A percentile compares a stretch with the other conserved stretches of the same genome.
phyloP scores from a whole-genome alignment of 2,797 vertebrate species.

The Phoebastria nigripes region DNA sequence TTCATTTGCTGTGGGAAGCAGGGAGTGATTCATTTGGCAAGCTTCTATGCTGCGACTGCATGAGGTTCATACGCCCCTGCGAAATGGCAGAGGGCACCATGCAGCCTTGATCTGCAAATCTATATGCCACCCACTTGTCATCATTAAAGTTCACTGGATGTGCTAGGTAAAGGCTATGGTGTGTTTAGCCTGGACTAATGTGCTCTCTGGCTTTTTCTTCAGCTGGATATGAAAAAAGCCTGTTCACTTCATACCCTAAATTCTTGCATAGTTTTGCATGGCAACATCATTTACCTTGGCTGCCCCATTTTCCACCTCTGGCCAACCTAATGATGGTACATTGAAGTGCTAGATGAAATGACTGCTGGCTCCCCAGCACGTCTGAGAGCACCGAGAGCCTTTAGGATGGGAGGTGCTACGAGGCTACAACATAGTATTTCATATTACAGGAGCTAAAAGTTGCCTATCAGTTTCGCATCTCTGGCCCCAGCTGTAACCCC shows the following conservation, averaged over 20 bases:
- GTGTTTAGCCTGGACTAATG: neutral
- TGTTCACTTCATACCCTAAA: neutral
- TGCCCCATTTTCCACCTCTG: neutral
- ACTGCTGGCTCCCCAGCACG: neutral
- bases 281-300: neutral
- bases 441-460: neutral
- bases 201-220: neutral
- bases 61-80: rapidly evolving
- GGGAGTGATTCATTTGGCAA: neutral
- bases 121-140: neutral
- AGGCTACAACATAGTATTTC: neutral
- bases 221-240: neutral
- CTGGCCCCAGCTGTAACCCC: neutral
- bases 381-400: neutral
- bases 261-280: neutral
- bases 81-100: neutral
- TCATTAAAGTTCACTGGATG: neutral
- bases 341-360: neutral
- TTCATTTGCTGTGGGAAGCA: neutral
- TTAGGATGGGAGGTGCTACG: neutral
- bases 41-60: neutral
- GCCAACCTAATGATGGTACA: neutral
- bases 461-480: neutral
- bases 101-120: neutral
- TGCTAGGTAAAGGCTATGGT: neutral